A percentile compares a stretch with the other conserved stretches of the same genome.
These are phyloP conservation scores for Drosophila fulvimacula DNA, from an alignment of 2,888 invertebrate genomes.

Conservation along the genomic window DNA sequence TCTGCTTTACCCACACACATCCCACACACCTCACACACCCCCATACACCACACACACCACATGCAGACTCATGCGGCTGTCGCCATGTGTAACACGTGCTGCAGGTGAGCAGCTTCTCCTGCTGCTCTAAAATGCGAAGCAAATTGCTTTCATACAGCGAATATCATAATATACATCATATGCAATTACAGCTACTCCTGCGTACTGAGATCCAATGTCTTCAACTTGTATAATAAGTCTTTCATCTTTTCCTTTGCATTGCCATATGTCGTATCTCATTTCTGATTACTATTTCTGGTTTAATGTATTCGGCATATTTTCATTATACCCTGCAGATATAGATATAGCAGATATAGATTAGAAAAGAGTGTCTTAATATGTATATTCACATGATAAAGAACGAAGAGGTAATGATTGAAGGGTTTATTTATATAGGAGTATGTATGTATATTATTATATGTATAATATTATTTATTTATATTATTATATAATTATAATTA, in stretches of 20 bases:
- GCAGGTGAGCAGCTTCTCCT: slow-evolving; percentile 41
- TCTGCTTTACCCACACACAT: slow-evolving; percentile 16
- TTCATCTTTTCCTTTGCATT: slow-evolving; percentile 1
- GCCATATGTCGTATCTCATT: not conserved
- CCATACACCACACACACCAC: slow-evolving; percentile 18
- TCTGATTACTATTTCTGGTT: not conserved
- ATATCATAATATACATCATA: slow-evolving; percentile 14
- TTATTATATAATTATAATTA: no score
- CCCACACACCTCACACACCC: slow-evolving; percentile 11
- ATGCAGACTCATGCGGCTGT: slow-evolving; percentile 29
- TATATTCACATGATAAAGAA: no score
- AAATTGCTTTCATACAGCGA: slow-evolving; percentile 9
- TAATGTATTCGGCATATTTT: slow-evolving; percentile 4
- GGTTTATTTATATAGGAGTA: not conserved
- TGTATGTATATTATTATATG: no score
- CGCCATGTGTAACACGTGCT: slow-evolving; percentile 68
- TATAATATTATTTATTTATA: no score
- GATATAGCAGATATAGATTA: no score
- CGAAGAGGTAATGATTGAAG: no score
- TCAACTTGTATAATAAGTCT: slow-evolving; percentile 1
- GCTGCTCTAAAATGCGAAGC: slow-evolving; percentile 13
- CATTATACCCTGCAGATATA: not conserved
- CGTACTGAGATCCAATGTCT: not conserved
- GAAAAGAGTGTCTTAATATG: not conserved
- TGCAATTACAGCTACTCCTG: slow-evolving; percentile 9